Percentiles rank a stretch among this genome's conserved stretches.
Evolutionary conservation across 2,888 invertebrate species (phyloP).

Genomic region (Mythimna impura): DNA sequence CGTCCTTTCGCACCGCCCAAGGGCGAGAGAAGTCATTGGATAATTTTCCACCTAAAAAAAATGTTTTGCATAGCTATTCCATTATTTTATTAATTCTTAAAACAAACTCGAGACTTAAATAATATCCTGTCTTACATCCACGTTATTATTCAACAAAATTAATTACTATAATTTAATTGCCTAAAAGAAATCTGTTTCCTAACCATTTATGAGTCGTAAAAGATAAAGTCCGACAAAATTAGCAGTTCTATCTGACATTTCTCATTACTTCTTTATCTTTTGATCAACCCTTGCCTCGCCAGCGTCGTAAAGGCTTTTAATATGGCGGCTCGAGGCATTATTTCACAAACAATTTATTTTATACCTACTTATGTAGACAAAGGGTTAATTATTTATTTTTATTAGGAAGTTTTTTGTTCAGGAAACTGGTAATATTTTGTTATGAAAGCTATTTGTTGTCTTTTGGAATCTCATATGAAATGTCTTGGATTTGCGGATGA

Average conservation of each 20-base stretch:
- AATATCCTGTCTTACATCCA: too few species aligned
- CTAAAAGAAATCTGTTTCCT: neutral
- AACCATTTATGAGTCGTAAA: slow-evolving; percentile 22
- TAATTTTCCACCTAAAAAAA: too few species aligned
- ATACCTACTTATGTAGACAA: slow-evolving; percentile 24
- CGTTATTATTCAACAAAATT: too few species aligned
- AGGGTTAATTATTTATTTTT: slow-evolving; percentile 39
- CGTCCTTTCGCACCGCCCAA: too few species aligned
- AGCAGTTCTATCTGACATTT: slow-evolving; percentile 22
- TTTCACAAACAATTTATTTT: slow-evolving; percentile 51
- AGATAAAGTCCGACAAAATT: slow-evolving; percentile 26
- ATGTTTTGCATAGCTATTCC: too few species aligned
- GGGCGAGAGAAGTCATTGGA: too few species aligned
- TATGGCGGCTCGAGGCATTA: slow-evolving; percentile 39
- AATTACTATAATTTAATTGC: slow-evolving; percentile 8
- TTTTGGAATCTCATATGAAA: neutral
- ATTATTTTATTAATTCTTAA: too few species aligned
- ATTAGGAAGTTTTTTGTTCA: too few species aligned
- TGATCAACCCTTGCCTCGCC: slow-evolving; percentile 31
- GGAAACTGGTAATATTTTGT: too few species aligned
- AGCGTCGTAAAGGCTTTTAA: slow-evolving; percentile 35
- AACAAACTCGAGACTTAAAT: too few species aligned
- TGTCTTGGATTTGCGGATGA: too few species aligned
- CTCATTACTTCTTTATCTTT: slow-evolving; percentile 48
- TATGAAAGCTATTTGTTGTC: too few species aligned